Conservation (phyloP, 2,113 vertebrate genomes). For the Burhinus oedicnemus region DNA sequence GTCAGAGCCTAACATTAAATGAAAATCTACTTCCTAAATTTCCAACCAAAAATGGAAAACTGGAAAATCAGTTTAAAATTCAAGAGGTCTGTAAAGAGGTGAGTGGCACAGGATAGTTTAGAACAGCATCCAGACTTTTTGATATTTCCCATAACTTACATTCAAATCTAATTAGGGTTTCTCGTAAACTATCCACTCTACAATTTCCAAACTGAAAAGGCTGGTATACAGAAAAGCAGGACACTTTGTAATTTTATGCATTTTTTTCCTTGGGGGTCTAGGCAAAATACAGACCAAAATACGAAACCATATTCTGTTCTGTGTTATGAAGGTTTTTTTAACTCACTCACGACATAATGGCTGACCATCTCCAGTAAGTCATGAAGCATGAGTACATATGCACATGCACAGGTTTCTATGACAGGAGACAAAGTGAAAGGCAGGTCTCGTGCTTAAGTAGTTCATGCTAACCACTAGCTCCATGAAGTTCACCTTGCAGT, state of each 20-base stretch:
- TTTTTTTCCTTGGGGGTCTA: background rate
- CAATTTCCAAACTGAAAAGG: background rate
- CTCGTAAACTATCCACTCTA: background rate
- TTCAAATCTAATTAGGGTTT: background rate
- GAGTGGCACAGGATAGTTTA: background rate
- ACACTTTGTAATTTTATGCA: background rate
- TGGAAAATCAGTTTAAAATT: background rate
- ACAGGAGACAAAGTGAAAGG: background rate
- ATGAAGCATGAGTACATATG: background rate
- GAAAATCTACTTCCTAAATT: background rate
- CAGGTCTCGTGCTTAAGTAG: background rate
- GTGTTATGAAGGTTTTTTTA: background rate
- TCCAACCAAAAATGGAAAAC: background rate
- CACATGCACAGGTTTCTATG: background rate
- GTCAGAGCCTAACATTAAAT: background rate
- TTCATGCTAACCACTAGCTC: background rate
- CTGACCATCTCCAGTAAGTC: background rate
- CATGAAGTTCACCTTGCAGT: background rate
- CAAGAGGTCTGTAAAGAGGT: background rate
- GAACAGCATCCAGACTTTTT: background rate
- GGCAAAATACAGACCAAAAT: background rate
- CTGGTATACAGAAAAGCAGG: background rate
- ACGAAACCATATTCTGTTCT: background rate
- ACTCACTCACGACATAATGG: background rate
- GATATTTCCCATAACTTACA: background rate